These are phyloP conservation scores for Syndactyla subalaris DNA, from an alignment of 2,797 vertebrate genomes.

Conservation along the genomic window DNA sequence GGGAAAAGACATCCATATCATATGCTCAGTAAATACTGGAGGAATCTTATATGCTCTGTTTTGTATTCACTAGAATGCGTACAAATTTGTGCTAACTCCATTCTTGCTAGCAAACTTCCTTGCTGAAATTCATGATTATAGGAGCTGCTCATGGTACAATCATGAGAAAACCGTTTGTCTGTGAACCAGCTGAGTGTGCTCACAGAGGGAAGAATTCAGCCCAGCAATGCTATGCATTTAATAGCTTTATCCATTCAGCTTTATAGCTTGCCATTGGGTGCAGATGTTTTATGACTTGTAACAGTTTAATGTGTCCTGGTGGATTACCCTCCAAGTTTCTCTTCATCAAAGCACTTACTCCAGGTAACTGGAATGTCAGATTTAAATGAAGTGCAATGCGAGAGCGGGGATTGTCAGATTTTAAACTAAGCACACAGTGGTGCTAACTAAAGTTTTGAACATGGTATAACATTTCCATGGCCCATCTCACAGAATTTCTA, in stretches of 20 bases:
- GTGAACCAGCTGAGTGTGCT: slow-evolving; percentile 43
- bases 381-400: slow-evolving; percentile 45
- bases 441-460: slow-evolving; percentile 52
- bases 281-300: slow-evolving; percentile 71
- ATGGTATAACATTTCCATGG: slow-evolving; percentile 19
- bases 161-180: slow-evolving; percentile 19
- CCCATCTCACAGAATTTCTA: not conserved
- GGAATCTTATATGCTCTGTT: not conserved
- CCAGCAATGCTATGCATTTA: slow-evolving; percentile 44
- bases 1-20: not conserved
- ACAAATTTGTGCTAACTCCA: not conserved
- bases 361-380: slow-evolving; percentile 59
- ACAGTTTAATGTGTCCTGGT: slow-evolving; percentile 69
- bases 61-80: not conserved
- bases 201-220: slow-evolving; percentile 35
- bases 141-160: slow-evolving; percentile 22
- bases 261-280: slow-evolving; percentile 69
- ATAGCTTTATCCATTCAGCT: slow-evolving; percentile 69
- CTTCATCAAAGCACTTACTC: slow-evolving; percentile 58
- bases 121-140: slow-evolving; percentile 39
- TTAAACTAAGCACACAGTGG: not conserved
- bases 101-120: not conserved
- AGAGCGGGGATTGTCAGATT: slow-evolving; percentile 26
- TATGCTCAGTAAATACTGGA: not conserved
- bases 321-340: slow-evolving; percentile 64